These are phyloP conservation scores for Thecocarcelia acutangulata DNA, from an alignment of 2,888 invertebrate genomes.

Conservation along the genomic window DNA sequence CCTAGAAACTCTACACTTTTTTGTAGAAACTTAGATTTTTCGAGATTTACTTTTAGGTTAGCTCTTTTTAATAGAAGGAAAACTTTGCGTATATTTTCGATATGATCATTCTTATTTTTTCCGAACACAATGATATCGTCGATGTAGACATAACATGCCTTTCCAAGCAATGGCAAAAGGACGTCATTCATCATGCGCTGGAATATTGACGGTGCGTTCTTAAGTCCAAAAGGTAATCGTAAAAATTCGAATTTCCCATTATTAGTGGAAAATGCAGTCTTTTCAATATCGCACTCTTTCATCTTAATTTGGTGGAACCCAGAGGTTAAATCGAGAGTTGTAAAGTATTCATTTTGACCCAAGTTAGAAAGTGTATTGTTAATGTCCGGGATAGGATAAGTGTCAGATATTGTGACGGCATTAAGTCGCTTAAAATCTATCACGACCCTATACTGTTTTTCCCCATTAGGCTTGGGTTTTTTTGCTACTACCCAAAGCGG, in stretches of 20 bases:
- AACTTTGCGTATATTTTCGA: conserved; percentile 29
- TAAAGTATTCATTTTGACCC: too few relatives aligned
- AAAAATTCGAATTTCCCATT: conserved; percentile 64
- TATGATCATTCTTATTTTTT: conserved; percentile 17
- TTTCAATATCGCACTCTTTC: too few relatives aligned
- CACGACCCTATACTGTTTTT: conserved; percentile 6
- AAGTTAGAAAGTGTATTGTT: too few relatives aligned
- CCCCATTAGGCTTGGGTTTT: conserved; percentile 2
- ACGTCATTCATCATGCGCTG: conserved; percentile 26
- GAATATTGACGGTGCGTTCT: conserved; percentile 46
- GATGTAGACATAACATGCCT: conserved; percentile 59
- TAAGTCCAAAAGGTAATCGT: conserved; percentile 42
- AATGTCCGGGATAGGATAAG: too few relatives aligned
- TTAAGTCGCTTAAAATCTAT: too few relatives aligned
- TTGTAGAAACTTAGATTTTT: conserved; percentile 58
- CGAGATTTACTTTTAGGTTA: conserved; percentile 47
- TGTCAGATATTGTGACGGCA: too few relatives aligned
- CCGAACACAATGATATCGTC: conserved; percentile 54
- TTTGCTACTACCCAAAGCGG: conserved; percentile 18
- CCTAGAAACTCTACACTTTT: conserved; percentile 16
- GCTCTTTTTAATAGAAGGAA: conserved; percentile 27
- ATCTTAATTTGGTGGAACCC: too few relatives aligned
- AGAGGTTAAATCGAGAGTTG: too few relatives aligned
- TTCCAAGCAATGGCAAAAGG: conserved; percentile 1
- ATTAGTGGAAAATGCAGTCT: not conserved